Conservation (phyloP, 2,797 vertebrate genomes). For the Cynodonichthys magdalenae region DNA sequence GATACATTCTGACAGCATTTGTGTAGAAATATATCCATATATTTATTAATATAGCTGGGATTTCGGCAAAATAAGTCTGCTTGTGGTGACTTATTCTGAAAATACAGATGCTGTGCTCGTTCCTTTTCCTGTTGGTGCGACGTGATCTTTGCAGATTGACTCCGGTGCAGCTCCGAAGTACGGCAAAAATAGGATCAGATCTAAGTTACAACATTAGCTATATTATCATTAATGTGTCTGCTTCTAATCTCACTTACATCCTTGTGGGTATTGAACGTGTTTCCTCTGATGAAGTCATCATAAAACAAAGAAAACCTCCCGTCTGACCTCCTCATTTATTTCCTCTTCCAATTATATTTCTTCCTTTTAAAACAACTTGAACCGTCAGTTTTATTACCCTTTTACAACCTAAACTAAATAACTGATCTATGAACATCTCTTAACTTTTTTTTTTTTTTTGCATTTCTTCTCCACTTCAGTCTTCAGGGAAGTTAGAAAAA, state of each 20-base stretch:
- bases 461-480: constrained; percentile 1
- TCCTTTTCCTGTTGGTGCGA: too few species aligned
- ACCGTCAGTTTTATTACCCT: constrained; percentile 27
- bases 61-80: too few species aligned
- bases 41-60: too few species aligned
- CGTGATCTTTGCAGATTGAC: too few species aligned
- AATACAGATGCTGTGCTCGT: too few species aligned
- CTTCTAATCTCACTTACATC: constrained; percentile 48
- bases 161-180: too few species aligned
- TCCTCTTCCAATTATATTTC: constrained; percentile 22
- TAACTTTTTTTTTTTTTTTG: not conserved
- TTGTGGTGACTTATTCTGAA: too few species aligned
- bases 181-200: too few species aligned
- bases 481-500: constrained; percentile 40
- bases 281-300: constrained; percentile 61
- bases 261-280: constrained; percentile 38
- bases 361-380: constrained; percentile 14
- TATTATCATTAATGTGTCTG: constrained; percentile 55
- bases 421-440: constrained; percentile 15
- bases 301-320: constrained; percentile 41
- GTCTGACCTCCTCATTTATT: constrained; percentile 38
- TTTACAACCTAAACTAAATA: constrained; percentile 16
- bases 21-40: too few species aligned
- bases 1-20: too few species aligned
- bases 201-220: too few species aligned